These are phyloP conservation scores for Drosophila subobscura DNA, from an alignment of 1,140 invertebrate genomes.

Conservation along the genomic window DNA sequence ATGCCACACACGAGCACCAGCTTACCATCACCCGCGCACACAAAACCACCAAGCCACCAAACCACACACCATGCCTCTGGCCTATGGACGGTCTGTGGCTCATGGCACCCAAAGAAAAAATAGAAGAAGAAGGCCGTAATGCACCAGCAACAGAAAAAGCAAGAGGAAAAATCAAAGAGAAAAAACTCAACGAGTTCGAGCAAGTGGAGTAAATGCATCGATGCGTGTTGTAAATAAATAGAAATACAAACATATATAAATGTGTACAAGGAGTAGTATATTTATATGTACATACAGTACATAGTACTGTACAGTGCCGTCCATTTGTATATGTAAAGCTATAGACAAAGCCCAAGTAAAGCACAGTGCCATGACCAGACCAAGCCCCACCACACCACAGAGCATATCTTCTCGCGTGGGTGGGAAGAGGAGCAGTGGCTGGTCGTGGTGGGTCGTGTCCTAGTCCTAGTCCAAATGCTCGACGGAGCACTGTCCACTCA, in stretches of 20 bases:
- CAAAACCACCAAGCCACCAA: constrained; percentile 4
- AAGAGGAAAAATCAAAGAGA: constrained; percentile 24
- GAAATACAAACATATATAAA: constrained; percentile 21
- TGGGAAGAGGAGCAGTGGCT: too few relatives aligned
- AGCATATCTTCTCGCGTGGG: too few relatives aligned
- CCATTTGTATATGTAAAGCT: constrained; percentile 8
- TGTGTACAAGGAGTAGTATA: not conserved
- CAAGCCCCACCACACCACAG: not conserved
- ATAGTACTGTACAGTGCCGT: too few relatives aligned
- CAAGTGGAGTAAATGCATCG: constrained; percentile 39
- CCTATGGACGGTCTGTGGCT: too few relatives aligned
- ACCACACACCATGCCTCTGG: not conserved
- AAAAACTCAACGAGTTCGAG: constrained; percentile 1
- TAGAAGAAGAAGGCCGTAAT: constrained; percentile 17
- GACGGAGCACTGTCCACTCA: constrained; percentile 13
- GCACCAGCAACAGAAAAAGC: constrained; percentile 33
- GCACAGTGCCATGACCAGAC: constrained; percentile 55
- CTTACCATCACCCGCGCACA: constrained; percentile 37
- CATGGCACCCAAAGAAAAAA: too few relatives aligned
- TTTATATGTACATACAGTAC: not conserved
- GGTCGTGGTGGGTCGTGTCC: not conserved
- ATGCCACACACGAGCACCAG: constrained; percentile 29
- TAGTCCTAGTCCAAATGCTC: not conserved
- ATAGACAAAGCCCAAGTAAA: constrained; percentile 49
- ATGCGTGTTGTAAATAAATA: constrained; percentile 40